A percentile compares a stretch with the other conserved stretches of the same genome.
Conservation (phyloP, 2,113 vertebrate genomes). For the Carassius gibelio region DNA sequence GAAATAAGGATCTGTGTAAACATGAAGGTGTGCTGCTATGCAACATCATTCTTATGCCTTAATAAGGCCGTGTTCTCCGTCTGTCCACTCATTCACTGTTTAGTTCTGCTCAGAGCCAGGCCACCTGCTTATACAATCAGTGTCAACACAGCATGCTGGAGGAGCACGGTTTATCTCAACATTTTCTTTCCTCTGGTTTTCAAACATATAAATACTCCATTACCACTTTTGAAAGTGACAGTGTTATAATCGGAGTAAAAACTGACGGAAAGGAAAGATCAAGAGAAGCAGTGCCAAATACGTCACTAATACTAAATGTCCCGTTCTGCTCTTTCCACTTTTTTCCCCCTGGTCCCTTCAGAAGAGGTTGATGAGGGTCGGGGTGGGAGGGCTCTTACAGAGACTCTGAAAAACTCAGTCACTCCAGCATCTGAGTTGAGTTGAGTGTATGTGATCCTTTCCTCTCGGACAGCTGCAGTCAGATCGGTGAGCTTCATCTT, state of each 20-base stretch:
- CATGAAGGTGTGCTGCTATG: conserved; percentile 39
- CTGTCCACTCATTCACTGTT: conserved; percentile 16
- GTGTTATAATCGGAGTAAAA: not conserved
- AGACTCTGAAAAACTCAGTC: conserved; percentile 39
- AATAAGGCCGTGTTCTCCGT: conserved; percentile 71
- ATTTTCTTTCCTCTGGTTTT: not conserved
- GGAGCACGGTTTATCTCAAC: not conserved
- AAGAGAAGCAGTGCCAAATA: not conserved
- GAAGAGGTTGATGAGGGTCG: conserved; percentile 11
- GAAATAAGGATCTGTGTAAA: conserved; percentile 60
- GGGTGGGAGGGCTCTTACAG: conserved; percentile 49
- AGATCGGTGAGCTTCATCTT: conserved; percentile 34
- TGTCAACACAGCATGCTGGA: conserved; percentile 5
- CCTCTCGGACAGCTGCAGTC: not conserved
- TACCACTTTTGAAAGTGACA: conserved; percentile 3
- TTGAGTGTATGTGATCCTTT: conserved; percentile 32
- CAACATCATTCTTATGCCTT: conserved; percentile 67
- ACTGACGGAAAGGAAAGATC: not conserved
- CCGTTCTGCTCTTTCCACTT: not conserved
- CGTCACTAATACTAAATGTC: conserved; percentile 4
- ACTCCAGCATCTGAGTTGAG: conserved; percentile 6
- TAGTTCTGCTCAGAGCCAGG: not conserved
- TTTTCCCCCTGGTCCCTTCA: conserved; percentile 26
- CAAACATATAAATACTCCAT: not conserved
- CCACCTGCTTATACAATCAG: conserved; percentile 41